Percentiles rank a stretch among this genome's conserved stretches.
Evolutionary conservation across 2,113 vertebrate species (phyloP).

Genomic region (Lynx canadensis): DNA sequence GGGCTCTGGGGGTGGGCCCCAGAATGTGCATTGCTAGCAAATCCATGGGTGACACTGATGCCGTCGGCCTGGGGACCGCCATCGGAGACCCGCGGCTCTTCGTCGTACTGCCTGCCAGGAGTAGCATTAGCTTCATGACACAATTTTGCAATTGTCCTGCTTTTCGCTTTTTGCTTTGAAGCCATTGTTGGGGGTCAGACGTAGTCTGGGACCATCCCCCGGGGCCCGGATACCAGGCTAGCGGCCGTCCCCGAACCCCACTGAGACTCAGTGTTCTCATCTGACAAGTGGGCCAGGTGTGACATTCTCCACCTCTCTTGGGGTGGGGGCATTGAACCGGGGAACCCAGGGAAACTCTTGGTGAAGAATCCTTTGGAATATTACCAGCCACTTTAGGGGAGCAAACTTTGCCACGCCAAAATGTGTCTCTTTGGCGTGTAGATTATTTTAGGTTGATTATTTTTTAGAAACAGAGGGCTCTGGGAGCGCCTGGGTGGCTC

Average conservation of each 20-base stretch:
- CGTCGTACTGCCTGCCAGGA: neutral
- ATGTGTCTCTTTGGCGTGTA: neutral
- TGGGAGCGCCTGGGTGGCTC: neutral
- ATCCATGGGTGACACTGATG: accelerated
- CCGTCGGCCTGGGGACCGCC: neutral
- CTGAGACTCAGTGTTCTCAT: neutral
- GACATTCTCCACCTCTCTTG: neutral
- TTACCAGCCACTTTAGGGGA: neutral
- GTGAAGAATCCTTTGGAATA: neutral
- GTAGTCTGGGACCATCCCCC: neutral
- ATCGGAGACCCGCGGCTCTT: neutral
- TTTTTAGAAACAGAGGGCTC: neutral
- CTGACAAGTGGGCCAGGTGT: neutral
- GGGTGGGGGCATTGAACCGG: neutral
- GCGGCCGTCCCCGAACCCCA: no score
- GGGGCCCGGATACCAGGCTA: neutral
- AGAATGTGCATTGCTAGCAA: neutral
- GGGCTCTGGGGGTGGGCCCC: no score
- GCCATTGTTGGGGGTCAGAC: neutral
- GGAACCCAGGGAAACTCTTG: neutral
- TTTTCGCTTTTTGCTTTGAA: neutral
- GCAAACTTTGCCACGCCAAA: neutral
- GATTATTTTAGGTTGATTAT: neutral
- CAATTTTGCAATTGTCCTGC: neutral
- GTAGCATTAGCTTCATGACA: neutral